Conservation (phyloP, 2,797 vertebrate genomes). For the Cuculus canorus region DNA sequence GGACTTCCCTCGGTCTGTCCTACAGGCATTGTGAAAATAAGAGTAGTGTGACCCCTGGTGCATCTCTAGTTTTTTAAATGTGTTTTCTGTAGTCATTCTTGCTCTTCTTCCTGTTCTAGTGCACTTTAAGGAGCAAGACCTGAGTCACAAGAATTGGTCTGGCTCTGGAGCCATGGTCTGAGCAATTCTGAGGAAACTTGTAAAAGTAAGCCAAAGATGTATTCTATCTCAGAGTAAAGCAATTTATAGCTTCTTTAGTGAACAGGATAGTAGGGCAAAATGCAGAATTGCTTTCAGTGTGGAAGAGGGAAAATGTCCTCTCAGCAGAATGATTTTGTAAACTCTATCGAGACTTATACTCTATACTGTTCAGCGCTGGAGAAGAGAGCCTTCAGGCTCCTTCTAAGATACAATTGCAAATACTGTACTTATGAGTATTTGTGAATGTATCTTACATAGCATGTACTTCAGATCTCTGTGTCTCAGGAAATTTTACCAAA, state of each 20-base stretch:
- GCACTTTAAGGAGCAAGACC: not conserved
- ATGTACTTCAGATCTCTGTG: not conserved
- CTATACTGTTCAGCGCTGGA: not conserved
- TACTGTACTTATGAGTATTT: not conserved
- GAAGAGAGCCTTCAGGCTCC: not conserved
- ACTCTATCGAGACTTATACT: not conserved
- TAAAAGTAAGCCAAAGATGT: not conserved
- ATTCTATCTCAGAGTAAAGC: not conserved
- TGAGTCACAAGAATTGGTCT: not conserved
- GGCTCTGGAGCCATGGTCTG: not conserved
- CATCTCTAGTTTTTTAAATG: not conserved
- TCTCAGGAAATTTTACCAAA: conserved; percentile 1
- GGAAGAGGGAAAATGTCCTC: not conserved
- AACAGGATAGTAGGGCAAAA: not conserved
- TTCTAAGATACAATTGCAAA: not conserved
- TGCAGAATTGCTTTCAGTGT: not conserved
- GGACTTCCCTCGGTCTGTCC: not conserved
- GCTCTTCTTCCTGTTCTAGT: not conserved
- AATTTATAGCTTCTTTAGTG: not conserved
- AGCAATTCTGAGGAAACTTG: not conserved
- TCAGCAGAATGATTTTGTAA: not conserved
- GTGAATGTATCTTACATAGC: not conserved
- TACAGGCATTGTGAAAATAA: not conserved
- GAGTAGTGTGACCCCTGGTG: not conserved
- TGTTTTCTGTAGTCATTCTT: not conserved